Evolutionary conservation across 2,797 vertebrate genomes (phyloP).

Genomic region (Corythornis leucogaster): DNA sequence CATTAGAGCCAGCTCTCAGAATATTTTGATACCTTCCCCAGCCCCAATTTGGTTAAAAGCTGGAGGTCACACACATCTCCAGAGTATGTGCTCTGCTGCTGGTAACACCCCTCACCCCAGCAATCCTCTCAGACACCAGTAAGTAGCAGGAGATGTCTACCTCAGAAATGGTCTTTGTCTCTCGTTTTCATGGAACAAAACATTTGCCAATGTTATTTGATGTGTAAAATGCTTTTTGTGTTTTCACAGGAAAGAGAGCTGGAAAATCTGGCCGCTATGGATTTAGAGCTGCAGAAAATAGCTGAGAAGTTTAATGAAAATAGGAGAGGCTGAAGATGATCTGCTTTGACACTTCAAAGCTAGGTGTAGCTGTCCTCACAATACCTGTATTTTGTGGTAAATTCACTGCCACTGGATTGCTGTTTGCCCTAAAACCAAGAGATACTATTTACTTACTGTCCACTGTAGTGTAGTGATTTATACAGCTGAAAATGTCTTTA

Average conservation of each 20-base stretch:
- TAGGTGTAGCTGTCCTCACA: background rate
- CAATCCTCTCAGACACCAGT: background rate
- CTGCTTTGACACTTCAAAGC: background rate
- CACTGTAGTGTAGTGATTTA: conserved; percentile 67
- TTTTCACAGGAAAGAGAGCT: conserved; percentile 88
- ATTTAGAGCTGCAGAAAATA: conserved; percentile 91
- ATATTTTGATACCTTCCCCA: background rate
- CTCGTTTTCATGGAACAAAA: background rate
- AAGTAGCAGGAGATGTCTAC: background rate
- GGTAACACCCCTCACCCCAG: background rate
- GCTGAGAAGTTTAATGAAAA: conserved; percentile 86
- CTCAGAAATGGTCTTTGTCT: background rate
- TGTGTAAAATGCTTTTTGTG: background rate
- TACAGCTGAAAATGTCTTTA: conserved; percentile 67
- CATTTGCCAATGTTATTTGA: rapidly evolving
- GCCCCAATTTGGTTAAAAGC: background rate
- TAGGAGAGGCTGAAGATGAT: conserved; percentile 70
- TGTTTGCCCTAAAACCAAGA: conserved; percentile 68
- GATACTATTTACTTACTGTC: conserved; percentile 61
- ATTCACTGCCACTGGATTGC: conserved; percentile 59
- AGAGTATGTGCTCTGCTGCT: rapidly evolving
- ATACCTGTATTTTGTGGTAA: conserved; percentile 63
- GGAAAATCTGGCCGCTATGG: conserved; percentile 90
- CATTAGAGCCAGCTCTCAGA: background rate
- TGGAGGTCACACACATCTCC: background rate